These are phyloP conservation scores for Drosophila kikkawai DNA, from an alignment of 1,140 invertebrate species.

Conservation along the genomic window DNA sequence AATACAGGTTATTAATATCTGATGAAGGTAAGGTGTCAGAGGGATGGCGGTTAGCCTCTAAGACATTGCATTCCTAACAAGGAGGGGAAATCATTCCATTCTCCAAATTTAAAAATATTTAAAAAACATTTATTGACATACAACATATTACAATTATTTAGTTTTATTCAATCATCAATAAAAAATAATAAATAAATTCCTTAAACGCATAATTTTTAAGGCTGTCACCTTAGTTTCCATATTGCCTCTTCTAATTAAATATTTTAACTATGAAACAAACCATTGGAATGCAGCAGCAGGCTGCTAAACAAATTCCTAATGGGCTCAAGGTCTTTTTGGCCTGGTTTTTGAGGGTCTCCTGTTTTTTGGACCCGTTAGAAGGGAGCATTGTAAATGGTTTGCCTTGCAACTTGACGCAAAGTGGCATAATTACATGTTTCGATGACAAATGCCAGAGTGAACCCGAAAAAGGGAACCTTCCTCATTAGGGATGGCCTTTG, in stretches of 20 bases:
- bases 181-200: neutral
- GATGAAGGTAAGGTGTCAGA: neutral
- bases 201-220: neutral
- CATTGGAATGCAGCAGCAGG: constrained; percentile 9
- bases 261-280: neutral
- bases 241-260: constrained; percentile 15
- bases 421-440: constrained; percentile 82
- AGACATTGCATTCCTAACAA: constrained; percentile 11
- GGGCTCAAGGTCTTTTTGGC: constrained; percentile 9
- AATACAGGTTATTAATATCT: constrained; percentile 40
- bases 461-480: constrained; percentile 19
- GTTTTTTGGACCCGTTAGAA: constrained; percentile 25
- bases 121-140: no score
- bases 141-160: neutral
- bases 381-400: constrained; percentile 42
- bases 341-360: no score
- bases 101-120: neutral
- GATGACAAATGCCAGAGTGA: constrained; percentile 66
- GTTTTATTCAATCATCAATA: neutral
- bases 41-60: neutral
- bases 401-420: constrained; percentile 62
- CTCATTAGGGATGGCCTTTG: constrained; percentile 37
- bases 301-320: constrained; percentile 25
- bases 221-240: neutral
- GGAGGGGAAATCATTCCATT: constrained; percentile 8